These are phyloP conservation scores for Pithys albifrons DNA, from an alignment of 2,113 vertebrate genomes.

Conservation along the genomic window DNA sequence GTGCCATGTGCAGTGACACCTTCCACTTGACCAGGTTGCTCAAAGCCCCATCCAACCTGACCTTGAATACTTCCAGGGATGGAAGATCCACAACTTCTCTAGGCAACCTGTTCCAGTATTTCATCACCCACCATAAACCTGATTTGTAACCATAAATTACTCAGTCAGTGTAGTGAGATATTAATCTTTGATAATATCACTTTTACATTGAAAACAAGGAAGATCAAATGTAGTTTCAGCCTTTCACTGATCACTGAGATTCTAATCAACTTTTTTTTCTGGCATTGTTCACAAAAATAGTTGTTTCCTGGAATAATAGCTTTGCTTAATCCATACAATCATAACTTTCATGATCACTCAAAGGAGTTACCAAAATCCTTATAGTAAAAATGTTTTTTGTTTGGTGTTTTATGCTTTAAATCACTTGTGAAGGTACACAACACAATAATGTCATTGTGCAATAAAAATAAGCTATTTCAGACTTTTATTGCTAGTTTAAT, in stretches of 20 bases:
- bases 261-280: background rate
- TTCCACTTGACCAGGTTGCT: background rate
- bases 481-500: conserved; percentile 6
- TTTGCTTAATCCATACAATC: background rate
- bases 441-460: background rate
- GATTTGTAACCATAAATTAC: background rate
- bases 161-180: background rate
- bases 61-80: background rate
- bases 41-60: background rate
- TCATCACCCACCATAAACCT: background rate
- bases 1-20: too few species aligned
- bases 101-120: too few species aligned
- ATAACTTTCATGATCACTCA: background rate
- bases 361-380: background rate
- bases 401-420: background rate
- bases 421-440: background rate
- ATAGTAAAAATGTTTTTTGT: rapidly evolving
- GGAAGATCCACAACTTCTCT: background rate
- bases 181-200: background rate
- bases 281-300: background rate
- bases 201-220: background rate
- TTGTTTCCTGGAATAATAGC: background rate
- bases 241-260: background rate
- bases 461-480: background rate
- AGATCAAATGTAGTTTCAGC: background rate